Base-by-base conservation (phyloP, 2,797 vertebrate species). In the Limosa lapponica region DNA sequence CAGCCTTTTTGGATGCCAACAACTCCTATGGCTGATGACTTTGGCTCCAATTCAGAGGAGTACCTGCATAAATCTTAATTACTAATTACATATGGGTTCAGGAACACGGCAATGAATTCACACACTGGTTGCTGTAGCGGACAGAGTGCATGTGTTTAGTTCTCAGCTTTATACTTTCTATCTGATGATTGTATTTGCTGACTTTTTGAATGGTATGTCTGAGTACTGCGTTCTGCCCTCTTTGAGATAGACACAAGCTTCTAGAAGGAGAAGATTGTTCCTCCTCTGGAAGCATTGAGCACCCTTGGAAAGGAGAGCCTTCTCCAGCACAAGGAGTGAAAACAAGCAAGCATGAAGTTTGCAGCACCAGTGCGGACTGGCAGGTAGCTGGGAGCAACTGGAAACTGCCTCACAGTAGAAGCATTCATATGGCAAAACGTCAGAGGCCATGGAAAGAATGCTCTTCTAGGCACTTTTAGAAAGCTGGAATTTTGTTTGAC, bases 41-140 rank as follows among this genome's bases (percentile, higher is more conserved):
- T 95, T 95, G 96, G 96, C 95, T 87, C n/a, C 52, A 59, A 46
- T 79, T 93, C 95, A 96, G 92, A 90, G 66, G 73, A 85, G 74
- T 87, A 96, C 81, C 93, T 94, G 95, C 86, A 96, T 95, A 96
- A 96, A 95, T 96, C 95, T 90, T 94, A 90, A 90, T 73, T 93
- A 87, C 66, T 90, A 92, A 95, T 90, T 94, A 92, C 39, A 89
- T 20, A 25, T 5, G 30, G 77, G 36, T 70, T 87, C 71, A 84
- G 73, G 41, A 95, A 87, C 86, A 92, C 16, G 51, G 71, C 39
- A 93, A 85, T 70, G 44, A 93, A 94, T 94, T 94, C 74, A 89
- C 30, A 72, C 41, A 57, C 30, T 44, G 20, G 54, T 64, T 52
- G 39, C 66, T 92, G 62, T 37, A 39, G 59, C 36, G 41, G 83